Evolutionary conservation across 2,888 invertebrate species (phyloP).

Genomic region (Lasioglossum morio): DNA sequence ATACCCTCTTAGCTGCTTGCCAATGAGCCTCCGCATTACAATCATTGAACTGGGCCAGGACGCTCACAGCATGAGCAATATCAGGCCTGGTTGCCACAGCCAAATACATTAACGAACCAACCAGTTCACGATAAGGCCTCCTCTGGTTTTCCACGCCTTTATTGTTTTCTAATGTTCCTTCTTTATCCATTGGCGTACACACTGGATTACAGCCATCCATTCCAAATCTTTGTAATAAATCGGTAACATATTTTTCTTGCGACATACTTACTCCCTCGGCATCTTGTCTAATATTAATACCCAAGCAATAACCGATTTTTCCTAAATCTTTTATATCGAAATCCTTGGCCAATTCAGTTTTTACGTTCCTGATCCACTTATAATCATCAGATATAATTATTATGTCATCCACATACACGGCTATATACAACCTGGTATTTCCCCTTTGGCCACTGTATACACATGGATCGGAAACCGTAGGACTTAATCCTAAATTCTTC

Average conservation of each 20-base stretch:
- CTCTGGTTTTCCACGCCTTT: not conserved
- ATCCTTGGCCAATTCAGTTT: constrained; percentile 17
- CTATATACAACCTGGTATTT: not conserved
- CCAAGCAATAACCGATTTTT: constrained; percentile 38
- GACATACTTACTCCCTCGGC: constrained; percentile 18
- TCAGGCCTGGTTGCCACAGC: too few relatives aligned
- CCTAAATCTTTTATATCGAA: constrained; percentile 55
- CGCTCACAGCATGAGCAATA: not conserved
- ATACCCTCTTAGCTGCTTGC: constrained; percentile 26
- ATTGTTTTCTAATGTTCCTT: constrained; percentile 14
- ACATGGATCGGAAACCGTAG: constrained; percentile 3
- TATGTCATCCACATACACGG: not conserved
- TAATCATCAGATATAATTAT: too few relatives aligned
- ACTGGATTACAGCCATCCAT: constrained; percentile 54
- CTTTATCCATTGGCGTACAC: constrained; percentile 43
- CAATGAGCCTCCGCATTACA: constrained; percentile 12
- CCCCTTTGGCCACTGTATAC: constrained; percentile 5
- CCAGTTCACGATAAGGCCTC: constrained; percentile 12
- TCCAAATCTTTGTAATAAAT: constrained; percentile 38
- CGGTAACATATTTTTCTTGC: constrained; percentile 46
- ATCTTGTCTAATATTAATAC: constrained; percentile 43
- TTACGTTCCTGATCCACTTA: not conserved
- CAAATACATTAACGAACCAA: too few relatives aligned
- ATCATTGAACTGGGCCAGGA: constrained; percentile 13
- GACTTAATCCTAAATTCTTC: not conserved